Percentiles rank a stretch among this genome's conserved stretches.
Conservation (phyloP, 2,113 vertebrate genomes). For the Bubo scandiacus region DNA sequence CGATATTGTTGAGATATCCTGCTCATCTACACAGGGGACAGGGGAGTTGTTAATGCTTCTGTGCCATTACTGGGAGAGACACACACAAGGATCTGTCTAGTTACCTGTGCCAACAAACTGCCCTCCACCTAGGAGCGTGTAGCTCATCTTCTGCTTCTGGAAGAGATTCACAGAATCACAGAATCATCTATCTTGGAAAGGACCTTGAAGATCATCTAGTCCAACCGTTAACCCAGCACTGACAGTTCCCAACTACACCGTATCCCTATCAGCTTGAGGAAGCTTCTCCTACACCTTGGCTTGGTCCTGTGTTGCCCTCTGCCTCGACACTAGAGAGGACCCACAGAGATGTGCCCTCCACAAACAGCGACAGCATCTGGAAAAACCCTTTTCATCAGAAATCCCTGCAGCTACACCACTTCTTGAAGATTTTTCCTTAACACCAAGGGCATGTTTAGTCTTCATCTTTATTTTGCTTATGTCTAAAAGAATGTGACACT, state of each 20-base stretch:
- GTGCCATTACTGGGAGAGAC: neutral
- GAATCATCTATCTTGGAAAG: too few relatives aligned
- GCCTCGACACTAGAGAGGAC: neutral
- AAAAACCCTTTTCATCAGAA: neutral
- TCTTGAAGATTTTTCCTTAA: neutral
- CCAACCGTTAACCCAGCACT: too few relatives aligned
- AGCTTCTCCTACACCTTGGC: neutral
- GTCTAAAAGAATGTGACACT: neutral
- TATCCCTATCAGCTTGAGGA: neutral
- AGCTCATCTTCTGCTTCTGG: neutral
- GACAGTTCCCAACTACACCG: too few relatives aligned
- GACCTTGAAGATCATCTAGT: too few relatives aligned
- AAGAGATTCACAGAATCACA: neutral
- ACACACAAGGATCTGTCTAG: neutral
- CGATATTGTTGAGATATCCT: neutral
- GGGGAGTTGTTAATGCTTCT: neutral
- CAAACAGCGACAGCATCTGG: neutral
- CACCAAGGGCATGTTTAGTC: neutral
- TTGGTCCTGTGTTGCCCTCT: neutral
- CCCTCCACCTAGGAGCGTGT: neutral
- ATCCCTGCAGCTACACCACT: neutral
- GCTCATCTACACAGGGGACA: neutral
- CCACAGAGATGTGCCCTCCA: neutral
- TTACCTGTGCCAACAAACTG: neutral
- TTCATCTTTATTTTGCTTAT: conserved; percentile 26